Evolutionary conservation across 2,113 vertebrate species (phyloP).

Genomic region (Cynocephalus volans): DNA sequence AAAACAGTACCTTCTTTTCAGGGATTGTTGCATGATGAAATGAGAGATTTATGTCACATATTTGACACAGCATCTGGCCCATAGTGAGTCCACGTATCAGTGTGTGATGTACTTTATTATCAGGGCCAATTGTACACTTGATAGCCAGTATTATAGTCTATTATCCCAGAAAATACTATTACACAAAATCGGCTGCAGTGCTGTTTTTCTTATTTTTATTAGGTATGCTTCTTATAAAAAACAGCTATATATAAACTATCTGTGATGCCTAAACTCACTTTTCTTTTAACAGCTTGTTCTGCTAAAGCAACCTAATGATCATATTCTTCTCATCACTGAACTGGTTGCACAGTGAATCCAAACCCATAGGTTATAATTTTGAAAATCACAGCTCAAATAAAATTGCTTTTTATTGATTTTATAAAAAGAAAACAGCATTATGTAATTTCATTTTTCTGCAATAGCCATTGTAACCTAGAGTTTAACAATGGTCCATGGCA

Average conservation of each 20-base stretch:
- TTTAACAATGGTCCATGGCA: conserved; percentile 17
- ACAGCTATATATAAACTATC: neutral
- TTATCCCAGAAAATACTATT: neutral
- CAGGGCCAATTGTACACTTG: neutral
- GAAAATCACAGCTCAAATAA: conserved; percentile 77
- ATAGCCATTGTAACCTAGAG: conserved; percentile 2
- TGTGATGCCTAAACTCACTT: neutral
- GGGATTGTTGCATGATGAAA: neutral
- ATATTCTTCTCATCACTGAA: conserved; percentile 7
- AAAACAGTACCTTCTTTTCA: neutral
- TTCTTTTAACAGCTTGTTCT: neutral
- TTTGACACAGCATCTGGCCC: neutral
- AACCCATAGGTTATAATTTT: conserved; percentile 71
- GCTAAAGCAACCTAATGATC: conserved; percentile 38
- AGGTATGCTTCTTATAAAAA: conserved; percentile 7
- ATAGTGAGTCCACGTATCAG: neutral
- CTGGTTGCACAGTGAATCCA: conserved; percentile 9
- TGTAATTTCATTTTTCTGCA: conserved; percentile 73
- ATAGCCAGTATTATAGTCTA: neutral
- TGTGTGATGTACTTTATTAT: neutral
- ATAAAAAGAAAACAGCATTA: conserved; percentile 53
- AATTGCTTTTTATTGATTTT: conserved; percentile 79
- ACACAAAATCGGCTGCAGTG: neutral
- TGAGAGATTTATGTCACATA: neutral
- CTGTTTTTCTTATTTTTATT: neutral